Evolutionary conservation across 2,888 invertebrate species (phyloP).

Genomic region (Drosophila lacicola): DNA sequence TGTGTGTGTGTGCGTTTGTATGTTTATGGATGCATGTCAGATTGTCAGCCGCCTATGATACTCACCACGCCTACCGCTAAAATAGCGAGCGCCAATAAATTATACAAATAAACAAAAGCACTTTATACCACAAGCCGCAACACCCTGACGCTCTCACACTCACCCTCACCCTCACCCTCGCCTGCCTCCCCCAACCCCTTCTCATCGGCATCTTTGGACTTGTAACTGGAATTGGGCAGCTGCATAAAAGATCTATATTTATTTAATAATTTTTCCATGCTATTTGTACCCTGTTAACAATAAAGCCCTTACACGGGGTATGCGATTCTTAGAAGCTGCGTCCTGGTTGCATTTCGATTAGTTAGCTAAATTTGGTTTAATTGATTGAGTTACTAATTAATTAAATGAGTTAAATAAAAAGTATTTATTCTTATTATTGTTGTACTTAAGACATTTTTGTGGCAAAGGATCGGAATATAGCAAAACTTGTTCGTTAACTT

Average conservation of each 20-base stretch:
- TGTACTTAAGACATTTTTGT: no score
- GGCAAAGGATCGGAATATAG: no score
- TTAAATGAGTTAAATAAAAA: neutral
- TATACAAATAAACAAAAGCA: slow-evolving; percentile 39
- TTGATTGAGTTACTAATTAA: neutral
- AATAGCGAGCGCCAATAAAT: slow-evolving; percentile 36
- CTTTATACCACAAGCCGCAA: slow-evolving; percentile 27
- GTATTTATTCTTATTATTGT: no score
- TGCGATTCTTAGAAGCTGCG: neutral
- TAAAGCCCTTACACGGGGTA: neutral
- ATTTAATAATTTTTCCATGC: slow-evolving; percentile 31
- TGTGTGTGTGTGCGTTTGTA: slow-evolving; percentile 12
- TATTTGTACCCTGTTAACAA: slow-evolving; percentile 18
- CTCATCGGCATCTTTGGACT: slow-evolving; percentile 4
- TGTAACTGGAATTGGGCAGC: slow-evolving; percentile 1
- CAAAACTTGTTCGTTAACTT: no score
- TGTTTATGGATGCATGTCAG: slow-evolving; percentile 43
- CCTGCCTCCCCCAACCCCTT: neutral
- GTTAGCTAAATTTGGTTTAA: no score
- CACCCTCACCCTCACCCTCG: no score
- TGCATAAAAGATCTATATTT: slow-evolving; percentile 13
- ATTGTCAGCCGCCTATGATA: slow-evolving; percentile 34
- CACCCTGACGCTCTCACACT: neutral
- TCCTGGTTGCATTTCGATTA: no score
- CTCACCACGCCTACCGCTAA: slow-evolving; percentile 27